Evolutionary conservation across 2,113 vertebrate genomes (phyloP), one percentile per base, ranked within the genome.

Genomic region (Pseudopipra pipra): DNA sequence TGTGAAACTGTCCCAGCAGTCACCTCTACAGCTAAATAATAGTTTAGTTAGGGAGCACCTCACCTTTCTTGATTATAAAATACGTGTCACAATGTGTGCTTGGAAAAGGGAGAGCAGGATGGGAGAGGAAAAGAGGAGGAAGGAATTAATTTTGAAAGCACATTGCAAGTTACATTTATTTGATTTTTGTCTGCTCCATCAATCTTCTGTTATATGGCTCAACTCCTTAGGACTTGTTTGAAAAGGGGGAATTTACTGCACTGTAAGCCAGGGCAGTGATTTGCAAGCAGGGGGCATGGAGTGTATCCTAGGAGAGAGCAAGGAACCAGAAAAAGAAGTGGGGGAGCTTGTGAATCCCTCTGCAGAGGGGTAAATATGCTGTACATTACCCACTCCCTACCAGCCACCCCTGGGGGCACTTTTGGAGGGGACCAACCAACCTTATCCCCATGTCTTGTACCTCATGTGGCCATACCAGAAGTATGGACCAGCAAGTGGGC

Each of bases 241-340:
- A 86, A 86, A 87, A 86, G 55, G 47, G 78, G 61, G 31, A 76
- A 89, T 95, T 95, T 95, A 86, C 83, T 86, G 80, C 92, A 90
- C 83, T 92, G 87, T 94, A 85, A 90, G 90, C 17, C 71, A 49
- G 43, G 70, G 39, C 37, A 71, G 89, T 43, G 70, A 87, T 82
- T 58, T 59, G 58, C 73, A 35, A 87, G 83, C 7, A 12, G 21
- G 30, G 65, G 59, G 61, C 30, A 82, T 20, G 33, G 39, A 52
- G 22, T 35, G 83, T 89, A 55, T 93, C 90, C 83, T 92, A 86
- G 92, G 90, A 95, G 88, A 88, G 85, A 83, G 71, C 92, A 93
- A 11, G 79, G 67, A 84, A 25, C 72, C 79, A 92, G 92, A 86
- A 96, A 84, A 87, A 41, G 28, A 51, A 28, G 4, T 41, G n/a